A percentile compares a stretch with the other conserved stretches of the same genome.
Evolutionary conservation across 1,140 invertebrate species (phyloP).

Genomic region (Scaptomyza graminum): DNA sequence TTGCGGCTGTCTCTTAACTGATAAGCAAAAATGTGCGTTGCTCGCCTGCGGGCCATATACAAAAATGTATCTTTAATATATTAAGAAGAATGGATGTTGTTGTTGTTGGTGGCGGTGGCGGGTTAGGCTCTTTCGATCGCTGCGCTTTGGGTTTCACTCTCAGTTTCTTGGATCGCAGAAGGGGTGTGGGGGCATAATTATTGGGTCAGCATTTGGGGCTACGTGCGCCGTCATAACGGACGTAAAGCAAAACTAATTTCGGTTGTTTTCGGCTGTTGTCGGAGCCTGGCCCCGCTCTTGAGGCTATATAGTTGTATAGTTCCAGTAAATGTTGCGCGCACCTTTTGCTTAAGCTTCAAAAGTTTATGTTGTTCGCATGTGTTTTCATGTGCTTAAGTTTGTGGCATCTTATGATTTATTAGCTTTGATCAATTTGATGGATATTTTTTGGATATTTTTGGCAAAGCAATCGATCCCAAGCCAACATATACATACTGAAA

Average conservation of each 20-base stretch:
- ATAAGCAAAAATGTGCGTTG: constrained; percentile 67
- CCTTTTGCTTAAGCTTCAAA: constrained; percentile 21
- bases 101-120: not conserved
- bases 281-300: constrained; percentile 48
- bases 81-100: constrained; percentile 49
- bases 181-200: constrained; percentile 61
- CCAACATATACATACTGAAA: not conserved
- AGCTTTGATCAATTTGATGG: constrained; percentile 81
- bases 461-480: constrained; percentile 51
- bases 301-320: constrained; percentile 53
- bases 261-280: constrained; percentile 5
- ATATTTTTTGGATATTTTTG: constrained; percentile 62
- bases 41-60: constrained; percentile 37
- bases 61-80: constrained; percentile 50
- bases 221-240: constrained; percentile 49
- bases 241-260: constrained; percentile 70
- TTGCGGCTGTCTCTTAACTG: constrained; percentile 44
- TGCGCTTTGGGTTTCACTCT: constrained; percentile 67
- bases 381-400: constrained; percentile 35
- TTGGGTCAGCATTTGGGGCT: constrained; percentile 68
- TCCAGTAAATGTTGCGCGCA: constrained; percentile 65
- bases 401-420: constrained; percentile 78
- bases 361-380: constrained; percentile 10
- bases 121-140: not conserved
- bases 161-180: constrained; percentile 57